Conservation (phyloP, 1,140 invertebrate species). For the Drosophila murphyi region DNA sequence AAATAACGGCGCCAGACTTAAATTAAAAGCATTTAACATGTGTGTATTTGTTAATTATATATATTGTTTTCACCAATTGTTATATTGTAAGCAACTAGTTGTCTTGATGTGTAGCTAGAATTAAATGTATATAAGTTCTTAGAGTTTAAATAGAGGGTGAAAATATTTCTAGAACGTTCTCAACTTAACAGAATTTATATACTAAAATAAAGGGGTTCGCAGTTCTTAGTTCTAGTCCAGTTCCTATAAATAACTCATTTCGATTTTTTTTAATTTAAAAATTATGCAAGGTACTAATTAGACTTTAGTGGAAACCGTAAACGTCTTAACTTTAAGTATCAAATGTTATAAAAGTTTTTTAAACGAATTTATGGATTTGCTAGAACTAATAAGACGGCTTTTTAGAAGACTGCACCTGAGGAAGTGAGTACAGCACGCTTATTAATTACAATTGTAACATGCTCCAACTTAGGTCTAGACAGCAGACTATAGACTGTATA, state of each 20-base stretch:
- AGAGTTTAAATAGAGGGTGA: too few species aligned
- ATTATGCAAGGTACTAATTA: not conserved
- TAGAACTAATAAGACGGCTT: slow-evolving; percentile 54
- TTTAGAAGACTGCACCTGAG: slow-evolving; percentile 53
- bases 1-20: slow-evolving; percentile 4
- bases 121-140: not conserved
- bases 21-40: slow-evolving; percentile 32
- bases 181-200: too few species aligned
- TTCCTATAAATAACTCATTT: not conserved
- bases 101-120: slow-evolving; percentile 5
- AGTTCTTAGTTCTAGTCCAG: too few species aligned
- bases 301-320: not conserved
- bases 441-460: slow-evolving; percentile 1
- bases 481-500: too few species aligned
- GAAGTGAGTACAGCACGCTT: slow-evolving; percentile 62
- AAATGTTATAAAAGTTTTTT: not conserved
- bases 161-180: not conserved
- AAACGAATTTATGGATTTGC: slow-evolving; percentile 30
- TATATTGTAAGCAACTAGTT: not conserved
- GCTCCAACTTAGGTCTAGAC: not conserved
- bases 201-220: too few species aligned
- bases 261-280: not conserved
- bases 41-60: slow-evolving; percentile 14
- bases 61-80: slow-evolving; percentile 11
- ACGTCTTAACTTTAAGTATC: not conserved